Evolutionary conservation across 2,888 invertebrate genomes (phyloP).

Genomic region (Tachystola acroxantha): DNA sequence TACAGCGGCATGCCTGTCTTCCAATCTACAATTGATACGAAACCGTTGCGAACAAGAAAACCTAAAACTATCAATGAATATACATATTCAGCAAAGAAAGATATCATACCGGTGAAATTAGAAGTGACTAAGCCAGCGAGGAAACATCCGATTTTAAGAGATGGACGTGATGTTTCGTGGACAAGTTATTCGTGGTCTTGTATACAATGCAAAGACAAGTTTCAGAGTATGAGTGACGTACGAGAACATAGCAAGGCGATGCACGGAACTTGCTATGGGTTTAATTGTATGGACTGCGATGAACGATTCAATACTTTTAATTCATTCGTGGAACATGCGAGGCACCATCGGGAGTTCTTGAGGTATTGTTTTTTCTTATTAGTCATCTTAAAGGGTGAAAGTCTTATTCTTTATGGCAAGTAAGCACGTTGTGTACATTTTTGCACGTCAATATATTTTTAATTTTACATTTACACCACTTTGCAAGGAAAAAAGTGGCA

Average conservation of each 20-base stretch:
- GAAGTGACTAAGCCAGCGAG: background rate
- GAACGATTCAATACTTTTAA: background rate
- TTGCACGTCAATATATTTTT: too few relatives aligned
- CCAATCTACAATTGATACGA: too few relatives aligned
- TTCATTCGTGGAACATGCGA: background rate
- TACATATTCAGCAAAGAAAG: background rate
- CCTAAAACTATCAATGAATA: too few relatives aligned
- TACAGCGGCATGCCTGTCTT: too few relatives aligned
- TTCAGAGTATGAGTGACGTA: background rate
- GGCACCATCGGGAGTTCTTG: background rate
- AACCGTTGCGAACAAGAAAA: too few relatives aligned
- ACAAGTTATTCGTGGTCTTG: background rate
- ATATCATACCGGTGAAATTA: background rate
- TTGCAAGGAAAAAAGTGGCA: too few relatives aligned
- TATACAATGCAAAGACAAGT: background rate
- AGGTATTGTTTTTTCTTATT: too few relatives aligned
- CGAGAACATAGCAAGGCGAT: background rate
- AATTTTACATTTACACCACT: too few relatives aligned
- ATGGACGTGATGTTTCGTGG: background rate
- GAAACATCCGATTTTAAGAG: too few relatives aligned
- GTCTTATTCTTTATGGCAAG: too few relatives aligned
- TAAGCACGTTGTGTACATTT: too few relatives aligned
- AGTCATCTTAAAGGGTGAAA: too few relatives aligned
- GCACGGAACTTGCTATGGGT: background rate
- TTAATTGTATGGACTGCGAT: conserved; percentile 1